Evolutionary conservation across 2,888 invertebrate genomes (phyloP).

Genomic region (Agriotes lineatus): DNA sequence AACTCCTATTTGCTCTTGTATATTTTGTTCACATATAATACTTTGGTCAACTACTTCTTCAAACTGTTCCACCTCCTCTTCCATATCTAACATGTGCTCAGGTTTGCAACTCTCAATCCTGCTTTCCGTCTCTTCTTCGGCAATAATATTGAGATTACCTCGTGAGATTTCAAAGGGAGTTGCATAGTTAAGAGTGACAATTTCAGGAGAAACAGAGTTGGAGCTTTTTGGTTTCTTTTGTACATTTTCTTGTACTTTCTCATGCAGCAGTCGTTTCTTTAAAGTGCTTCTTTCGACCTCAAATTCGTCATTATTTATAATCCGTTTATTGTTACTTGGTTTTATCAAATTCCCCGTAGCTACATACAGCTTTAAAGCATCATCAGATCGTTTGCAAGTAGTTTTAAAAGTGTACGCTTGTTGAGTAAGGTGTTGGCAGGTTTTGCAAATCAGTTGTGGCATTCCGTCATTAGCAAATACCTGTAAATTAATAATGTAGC

Average conservation of each 20-base stretch:
- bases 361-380: constrained; percentile 76
- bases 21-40: constrained; percentile 53
- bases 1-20: constrained; percentile 51
- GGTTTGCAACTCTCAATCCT: background rate
- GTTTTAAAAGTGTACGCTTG: constrained; percentile 81
- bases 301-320: background rate
- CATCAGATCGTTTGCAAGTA: constrained; percentile 81
- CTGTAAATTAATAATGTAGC: constrained; percentile 59
- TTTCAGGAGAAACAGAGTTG: constrained; percentile 10
- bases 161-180: constrained; percentile 28
- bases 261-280: constrained; percentile 7
- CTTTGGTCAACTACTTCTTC: constrained; percentile 28
- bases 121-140: background rate
- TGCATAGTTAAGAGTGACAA: constrained; percentile 38
- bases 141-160: background rate
- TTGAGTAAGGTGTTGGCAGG: constrained; percentile 77
- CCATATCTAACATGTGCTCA: constrained; percentile 36
- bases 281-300: background rate
- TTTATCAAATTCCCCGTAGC: constrained; percentile 71
- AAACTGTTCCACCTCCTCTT: constrained; percentile 39
- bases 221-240: background rate
- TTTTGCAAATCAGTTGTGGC: constrained; percentile 79
- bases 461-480: constrained; percentile 78
- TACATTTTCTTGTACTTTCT: constrained; percentile 6
- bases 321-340: constrained; percentile 32